A percentile compares a stretch with the other conserved stretches of the same genome.
phyloP scores from a whole-genome alignment of 1,140 invertebrate species.

The Psilanteris sp. region DNA sequence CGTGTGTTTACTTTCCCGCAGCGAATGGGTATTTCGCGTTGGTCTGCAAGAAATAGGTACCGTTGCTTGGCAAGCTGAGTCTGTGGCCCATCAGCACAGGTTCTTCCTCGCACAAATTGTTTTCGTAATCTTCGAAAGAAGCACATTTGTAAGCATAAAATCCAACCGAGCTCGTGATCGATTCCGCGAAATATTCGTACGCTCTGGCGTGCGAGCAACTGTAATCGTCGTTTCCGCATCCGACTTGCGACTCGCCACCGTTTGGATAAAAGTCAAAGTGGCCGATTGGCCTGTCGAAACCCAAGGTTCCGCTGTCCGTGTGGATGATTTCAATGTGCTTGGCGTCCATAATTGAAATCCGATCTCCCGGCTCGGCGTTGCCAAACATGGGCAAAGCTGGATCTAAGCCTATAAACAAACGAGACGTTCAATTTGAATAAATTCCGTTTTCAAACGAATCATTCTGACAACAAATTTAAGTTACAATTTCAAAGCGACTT shows the following conservation, averaged over 20 bases:
- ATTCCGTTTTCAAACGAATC: no score
- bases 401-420: slow-evolving; percentile 77
- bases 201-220: slow-evolving; percentile 56
- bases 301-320: slow-evolving; percentile 72
- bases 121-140: slow-evolving; percentile 31
- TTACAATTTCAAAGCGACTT: no score
- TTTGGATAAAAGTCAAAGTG: slow-evolving; percentile 83
- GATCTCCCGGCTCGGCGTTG: slow-evolving; percentile 50
- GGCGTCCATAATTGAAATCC: slow-evolving; percentile 73
- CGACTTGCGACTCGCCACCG: slow-evolving; percentile 74
- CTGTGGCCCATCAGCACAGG: slow-evolving; percentile 64
- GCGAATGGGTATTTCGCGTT: slow-evolving; percentile 56
- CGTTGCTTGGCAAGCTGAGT: slow-evolving; percentile 35
- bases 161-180: slow-evolving; percentile 59
- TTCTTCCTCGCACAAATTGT: slow-evolving; percentile 27
- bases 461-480: no score
- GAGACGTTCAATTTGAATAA: no score
- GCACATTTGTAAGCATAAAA: slow-evolving; percentile 61
- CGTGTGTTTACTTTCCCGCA: no score
- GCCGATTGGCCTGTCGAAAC: slow-evolving; percentile 69
- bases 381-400: slow-evolving; percentile 78
- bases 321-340: slow-evolving; percentile 80
- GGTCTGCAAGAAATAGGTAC: slow-evolving; percentile 63
- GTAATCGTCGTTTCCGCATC: slow-evolving; percentile 55
- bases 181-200: slow-evolving; percentile 69